These are phyloP conservation scores for Idaea straminata DNA, from an alignment of 2,888 invertebrate species.

Conservation along the genomic window DNA sequence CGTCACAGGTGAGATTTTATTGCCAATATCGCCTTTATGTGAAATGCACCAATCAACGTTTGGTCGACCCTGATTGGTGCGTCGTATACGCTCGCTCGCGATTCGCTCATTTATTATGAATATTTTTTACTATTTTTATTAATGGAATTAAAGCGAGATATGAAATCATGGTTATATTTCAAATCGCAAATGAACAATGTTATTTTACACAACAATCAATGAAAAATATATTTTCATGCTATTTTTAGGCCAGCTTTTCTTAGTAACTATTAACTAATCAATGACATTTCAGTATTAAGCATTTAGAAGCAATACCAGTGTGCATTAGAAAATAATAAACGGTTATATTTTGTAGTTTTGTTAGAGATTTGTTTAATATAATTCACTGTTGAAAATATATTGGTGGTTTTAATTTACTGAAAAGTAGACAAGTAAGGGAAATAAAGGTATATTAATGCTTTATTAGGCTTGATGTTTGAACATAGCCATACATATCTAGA, in stretches of 20 bases:
- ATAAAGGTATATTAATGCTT: too few species aligned
- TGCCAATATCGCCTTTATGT: too few species aligned
- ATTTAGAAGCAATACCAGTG: constrained; percentile 4
- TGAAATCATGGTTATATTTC: background rate
- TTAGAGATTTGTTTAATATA: background rate
- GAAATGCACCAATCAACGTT: background rate
- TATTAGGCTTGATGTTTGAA: too few species aligned
- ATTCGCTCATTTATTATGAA: background rate
- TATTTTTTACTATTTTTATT: background rate
- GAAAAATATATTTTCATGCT: background rate
- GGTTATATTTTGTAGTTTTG: too few species aligned
- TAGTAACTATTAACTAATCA: background rate
- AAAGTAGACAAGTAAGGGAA: background rate
- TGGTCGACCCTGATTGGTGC: background rate
- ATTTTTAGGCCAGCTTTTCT: background rate
- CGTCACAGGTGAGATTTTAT: too few species aligned
- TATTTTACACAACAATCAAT: background rate
- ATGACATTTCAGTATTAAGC: background rate
- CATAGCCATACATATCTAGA: too few species aligned
- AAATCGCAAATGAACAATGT: background rate
- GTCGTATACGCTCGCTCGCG: background rate
- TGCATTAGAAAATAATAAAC: background rate
- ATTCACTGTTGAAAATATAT: background rate
- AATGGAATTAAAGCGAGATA: background rate
- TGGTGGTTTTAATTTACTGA: constrained; percentile 10